Evolutionary conservation across 2,113 vertebrate genomes (phyloP), one percentile per base, ranked within the genome.

Genomic region (Pantherophis guttatus): DNA sequence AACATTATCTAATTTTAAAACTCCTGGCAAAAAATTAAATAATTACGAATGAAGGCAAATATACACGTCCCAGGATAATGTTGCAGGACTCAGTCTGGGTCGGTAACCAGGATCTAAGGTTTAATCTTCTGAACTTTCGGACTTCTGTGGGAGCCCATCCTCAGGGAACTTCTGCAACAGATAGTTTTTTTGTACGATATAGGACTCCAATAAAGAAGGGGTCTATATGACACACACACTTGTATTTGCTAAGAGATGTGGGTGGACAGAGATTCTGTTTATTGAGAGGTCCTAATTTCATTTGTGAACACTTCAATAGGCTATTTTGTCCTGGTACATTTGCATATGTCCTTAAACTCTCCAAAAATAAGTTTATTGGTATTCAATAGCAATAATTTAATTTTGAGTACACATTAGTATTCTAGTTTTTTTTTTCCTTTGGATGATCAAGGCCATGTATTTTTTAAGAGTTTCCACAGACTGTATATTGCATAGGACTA

Each of bases 331-430:
- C 95, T 96, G 97, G 97, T 97, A 97, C 96, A 93, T 98, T 97
- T 97, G 96, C 96, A 97, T 94, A 96, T 97, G 97, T 97, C 98
- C 97, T 98, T 97, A 98, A 97, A 97, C 19, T 88, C 92, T 95
- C 97, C 94, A 94, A 95, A 91, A 54, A 57, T 29, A 96, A 96
- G 95, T 96, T 97, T 97, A 97, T 97, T 97, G 97, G 95, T 52
- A 0, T 95, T 96, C 97, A 97, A 95, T 96, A 95, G 97, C 95
- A 96, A 97, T 97, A 98, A 96, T 86, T 91, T 90, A 96, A 94
- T 23, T 1, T 93, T 97, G 95, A 96, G 93, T 96, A 95, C 96
- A 97, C 96, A 97, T 95, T 96, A 97, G 97, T 96, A 97, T 96
- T 97, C 89, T 96, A 94, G 33, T 93, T 94, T 95, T 94, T 95